A percentile compares a stretch with the other conserved stretches of the same genome.
Evolutionary conservation across 1,140 invertebrate species (phyloP).

Genomic region (Cephus cinctus): DNA sequence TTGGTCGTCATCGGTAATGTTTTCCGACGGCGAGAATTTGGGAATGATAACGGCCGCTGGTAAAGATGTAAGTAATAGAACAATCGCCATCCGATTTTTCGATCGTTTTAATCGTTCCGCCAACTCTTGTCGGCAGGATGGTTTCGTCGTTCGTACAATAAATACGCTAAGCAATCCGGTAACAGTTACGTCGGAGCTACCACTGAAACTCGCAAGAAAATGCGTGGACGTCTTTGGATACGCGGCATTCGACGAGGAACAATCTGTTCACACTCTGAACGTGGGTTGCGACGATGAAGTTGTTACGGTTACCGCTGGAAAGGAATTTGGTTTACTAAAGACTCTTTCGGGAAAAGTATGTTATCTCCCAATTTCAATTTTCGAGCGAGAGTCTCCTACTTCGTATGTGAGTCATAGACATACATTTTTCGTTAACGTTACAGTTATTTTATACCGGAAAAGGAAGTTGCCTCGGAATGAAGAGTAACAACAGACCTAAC

Average conservation of each 20-base stretch:
- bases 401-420: not conserved
- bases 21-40: slow-evolving; percentile 82
- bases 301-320: slow-evolving; percentile 68
- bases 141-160: slow-evolving; percentile 77
- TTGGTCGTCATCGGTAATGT: slow-evolving; percentile 70
- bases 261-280: slow-evolving; percentile 52
- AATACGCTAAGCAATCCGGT: slow-evolving; percentile 66
- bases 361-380: not conserved
- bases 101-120: slow-evolving; percentile 5
- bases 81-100: slow-evolving; percentile 7
- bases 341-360: slow-evolving; percentile 75
- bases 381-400: too few relatives aligned
- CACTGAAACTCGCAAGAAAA: slow-evolving; percentile 76
- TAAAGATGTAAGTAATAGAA: slow-evolving; percentile 70
- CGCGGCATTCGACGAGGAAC: slow-evolving; percentile 70
- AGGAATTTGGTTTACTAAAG: slow-evolving; percentile 81
- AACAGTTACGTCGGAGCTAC: slow-evolving; percentile 66
- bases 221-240: slow-evolving; percentile 76
- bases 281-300: slow-evolving; percentile 71
- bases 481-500: slow-evolving; percentile 60
- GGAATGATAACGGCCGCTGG: slow-evolving; percentile 73
- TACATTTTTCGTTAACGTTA: slow-evolving; percentile 6
- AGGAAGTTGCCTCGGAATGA: slow-evolving; percentile 71
- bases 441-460: slow-evolving; percentile 79
- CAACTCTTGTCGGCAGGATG: slow-evolving; percentile 63